Conservation (phyloP, 2,888 invertebrate species). For the Drosophila demipolita region DNA sequence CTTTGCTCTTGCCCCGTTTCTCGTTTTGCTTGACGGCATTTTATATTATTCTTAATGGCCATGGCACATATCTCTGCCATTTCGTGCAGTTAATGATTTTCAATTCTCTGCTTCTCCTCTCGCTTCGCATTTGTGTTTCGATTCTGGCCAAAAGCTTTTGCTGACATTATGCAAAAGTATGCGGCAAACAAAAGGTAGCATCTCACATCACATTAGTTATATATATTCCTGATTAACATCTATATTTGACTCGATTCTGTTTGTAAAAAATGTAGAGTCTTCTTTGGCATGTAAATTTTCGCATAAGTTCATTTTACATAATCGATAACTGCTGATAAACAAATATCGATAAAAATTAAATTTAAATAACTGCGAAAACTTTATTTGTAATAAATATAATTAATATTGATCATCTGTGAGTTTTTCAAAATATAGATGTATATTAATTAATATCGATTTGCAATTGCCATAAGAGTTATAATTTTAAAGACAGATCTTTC, state of each 20-base stretch:
- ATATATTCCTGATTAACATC: not conserved
- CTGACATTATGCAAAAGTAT: not conserved
- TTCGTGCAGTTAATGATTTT: conserved; percentile 78
- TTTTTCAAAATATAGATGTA: not conserved
- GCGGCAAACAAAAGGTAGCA: not conserved
- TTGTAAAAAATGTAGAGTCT: no score
- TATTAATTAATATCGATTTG: not conserved
- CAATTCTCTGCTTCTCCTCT: conserved; percentile 49
- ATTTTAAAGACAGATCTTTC: not conserved
- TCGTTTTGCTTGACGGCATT: conserved; percentile 32
- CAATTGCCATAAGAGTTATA: not conserved
- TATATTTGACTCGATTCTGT: not conserved
- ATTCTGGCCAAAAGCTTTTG: not conserved
- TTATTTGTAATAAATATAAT: not conserved
- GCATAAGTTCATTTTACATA: not conserved
- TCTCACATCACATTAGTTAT: not conserved
- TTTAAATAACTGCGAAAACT: not conserved
- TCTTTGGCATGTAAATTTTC: not conserved
- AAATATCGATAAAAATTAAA: not conserved
- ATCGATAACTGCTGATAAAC: not conserved
- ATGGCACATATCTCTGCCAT: conserved; percentile 79
- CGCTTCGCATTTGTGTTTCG: conserved; percentile 33
- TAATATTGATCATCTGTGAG: not conserved
- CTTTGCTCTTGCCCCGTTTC: not conserved
- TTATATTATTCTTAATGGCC: conserved; percentile 72